Percentiles rank a stretch among this genome's conserved stretches.
phyloP scores from a whole-genome alignment of 2,113 vertebrate species.

The Gopherus flavomarginatus region DNA sequence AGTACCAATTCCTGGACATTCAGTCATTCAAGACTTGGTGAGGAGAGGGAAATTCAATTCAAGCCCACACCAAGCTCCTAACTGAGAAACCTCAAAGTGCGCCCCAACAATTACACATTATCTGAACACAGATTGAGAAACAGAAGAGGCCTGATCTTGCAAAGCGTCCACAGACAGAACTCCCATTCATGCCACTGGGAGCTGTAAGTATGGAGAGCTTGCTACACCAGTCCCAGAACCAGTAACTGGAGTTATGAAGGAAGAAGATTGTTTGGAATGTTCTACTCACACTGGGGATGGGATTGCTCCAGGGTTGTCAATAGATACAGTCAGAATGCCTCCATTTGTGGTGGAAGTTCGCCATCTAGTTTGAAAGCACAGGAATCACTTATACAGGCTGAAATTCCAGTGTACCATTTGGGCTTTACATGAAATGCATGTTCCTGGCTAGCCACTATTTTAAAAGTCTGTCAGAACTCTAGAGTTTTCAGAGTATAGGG shows the following conservation, averaged over 20 bases:
- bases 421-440: neutral
- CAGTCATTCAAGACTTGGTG: neutral
- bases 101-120: neutral
- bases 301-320: constrained; percentile 94
- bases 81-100: neutral
- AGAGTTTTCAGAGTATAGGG: neutral
- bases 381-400: neutral
- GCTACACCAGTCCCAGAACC: neutral
- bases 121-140: neutral
- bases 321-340: constrained; percentile 93
- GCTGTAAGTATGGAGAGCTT: neutral
- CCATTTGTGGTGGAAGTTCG: constrained; percentile 86
- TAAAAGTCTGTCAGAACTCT: neutral
- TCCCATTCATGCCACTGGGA: neutral
- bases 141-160: neutral
- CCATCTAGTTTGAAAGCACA: constrained; percentile 85
- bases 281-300: constrained; percentile 87
- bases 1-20: neutral
- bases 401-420: neutral
- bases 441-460: neutral
- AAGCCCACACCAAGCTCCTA: neutral
- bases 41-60: neutral
- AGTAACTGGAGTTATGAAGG: neutral
- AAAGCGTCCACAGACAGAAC: neutral
- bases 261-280: neutral